Evolutionary conservation across 2,888 invertebrate genomes (phyloP), one percentile per base, ranked within the genome.

Genomic region (Andricus quercusramuli): DNA sequence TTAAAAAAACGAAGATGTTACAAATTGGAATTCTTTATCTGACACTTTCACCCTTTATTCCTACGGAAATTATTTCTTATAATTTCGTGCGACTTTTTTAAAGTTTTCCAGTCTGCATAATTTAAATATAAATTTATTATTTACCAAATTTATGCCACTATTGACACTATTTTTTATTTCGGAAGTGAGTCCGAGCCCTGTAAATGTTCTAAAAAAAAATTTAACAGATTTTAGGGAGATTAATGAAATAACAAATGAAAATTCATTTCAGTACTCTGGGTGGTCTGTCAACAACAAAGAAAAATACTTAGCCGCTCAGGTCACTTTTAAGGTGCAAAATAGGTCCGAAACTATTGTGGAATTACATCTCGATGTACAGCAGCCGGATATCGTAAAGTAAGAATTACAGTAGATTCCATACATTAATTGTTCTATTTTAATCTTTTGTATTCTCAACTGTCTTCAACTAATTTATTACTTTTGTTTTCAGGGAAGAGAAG

Each of bases 271-370:
- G 94, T 94, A 94, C 86, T 94, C 94, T 62, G 94, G 94, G 67
- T 94, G 94, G 94, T 93, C 93, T 59, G 89, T 91, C 66, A 92
- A 91, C 85, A 92, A 93, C 85, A 93, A 93, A 90, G 93, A 93
- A 68, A 93, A 93, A 85, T 94, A 94, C 86, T 90, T 93, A 85
- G 93, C 93, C 41, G 93, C 93, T 64, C 91, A 93, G 79, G 93
- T 94, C 70, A 91, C 91, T 82, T 93, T 93, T 84, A 93, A 93
- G 89, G 91, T 93, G 85, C 93, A 93, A 90, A 93, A 92, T 85
- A 92, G 93, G 85, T 92, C 91, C 87, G 93, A 94, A 88, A 93
- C 93, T 64, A 92, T 94, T 83, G 93, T 94, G 79, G 94, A 94
- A 89, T 93, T 94, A 82, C 91, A 91, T 82, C 92, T 92, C 78